These are phyloP conservation scores for Pongo abelii DNA, from an alignment of 2,113 vertebrate genomes.

Conservation along the genomic window DNA sequence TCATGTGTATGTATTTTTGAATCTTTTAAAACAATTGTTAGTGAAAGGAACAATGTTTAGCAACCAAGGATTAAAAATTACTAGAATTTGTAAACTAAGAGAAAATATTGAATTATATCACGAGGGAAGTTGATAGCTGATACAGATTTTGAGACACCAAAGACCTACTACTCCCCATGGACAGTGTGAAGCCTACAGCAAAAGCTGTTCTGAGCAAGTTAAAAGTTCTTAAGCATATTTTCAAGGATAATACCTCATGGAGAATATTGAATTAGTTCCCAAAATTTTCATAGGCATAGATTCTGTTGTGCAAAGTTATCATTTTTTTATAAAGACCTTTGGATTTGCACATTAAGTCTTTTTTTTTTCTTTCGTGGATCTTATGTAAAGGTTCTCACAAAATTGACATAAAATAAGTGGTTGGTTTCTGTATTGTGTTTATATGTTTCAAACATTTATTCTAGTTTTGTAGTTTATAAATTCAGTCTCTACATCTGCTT, in stretches of 20 bases:
- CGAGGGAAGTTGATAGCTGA: background rate
- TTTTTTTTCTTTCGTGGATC: background rate
- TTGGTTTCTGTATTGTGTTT: background rate
- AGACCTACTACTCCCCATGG: background rate
- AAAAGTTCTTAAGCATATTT: background rate
- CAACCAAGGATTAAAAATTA: background rate
- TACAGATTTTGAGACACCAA: background rate
- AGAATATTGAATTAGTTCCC: background rate
- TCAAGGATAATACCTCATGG: background rate
- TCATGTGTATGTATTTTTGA: background rate
- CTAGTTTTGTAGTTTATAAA: constrained; percentile 13
- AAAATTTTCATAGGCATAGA: background rate
- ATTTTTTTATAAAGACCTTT: background rate
- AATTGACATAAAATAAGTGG: background rate
- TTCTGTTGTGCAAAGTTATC: background rate
- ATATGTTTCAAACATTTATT: constrained; percentile 35
- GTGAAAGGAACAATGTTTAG: background rate
- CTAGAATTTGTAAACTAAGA: constrained; percentile 11
- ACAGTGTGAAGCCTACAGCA: background rate
- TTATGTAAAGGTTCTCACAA: background rate
- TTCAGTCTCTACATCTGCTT: background rate
- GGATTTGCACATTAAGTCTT: background rate
- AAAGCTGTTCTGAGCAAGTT: background rate
- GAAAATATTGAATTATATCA: constrained; percentile 1
- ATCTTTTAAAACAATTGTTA: background rate